Evolutionary conservation across 2,113 vertebrate species (phyloP).

Genomic region (Spea multiplicata): DNA sequence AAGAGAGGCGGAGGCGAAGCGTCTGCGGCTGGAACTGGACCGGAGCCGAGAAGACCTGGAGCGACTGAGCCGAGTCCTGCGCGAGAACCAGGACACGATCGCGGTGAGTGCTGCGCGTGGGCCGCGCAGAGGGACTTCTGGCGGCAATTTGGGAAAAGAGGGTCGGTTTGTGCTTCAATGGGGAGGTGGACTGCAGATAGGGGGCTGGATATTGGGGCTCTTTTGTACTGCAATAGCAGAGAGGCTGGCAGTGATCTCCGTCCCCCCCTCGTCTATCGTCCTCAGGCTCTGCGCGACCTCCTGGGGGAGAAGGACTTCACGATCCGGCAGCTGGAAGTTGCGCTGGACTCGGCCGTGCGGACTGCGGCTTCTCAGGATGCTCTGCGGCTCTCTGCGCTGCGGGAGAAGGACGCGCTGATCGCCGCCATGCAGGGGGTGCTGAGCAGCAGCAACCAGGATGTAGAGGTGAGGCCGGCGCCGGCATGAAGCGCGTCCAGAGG

Average conservation of each 20-base stretch:
- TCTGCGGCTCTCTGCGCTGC: slow-evolving; percentile 54
- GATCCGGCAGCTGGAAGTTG: slow-evolving; percentile 58
- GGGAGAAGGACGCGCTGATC: slow-evolving; percentile 65
- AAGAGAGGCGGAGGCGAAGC: slow-evolving; percentile 45
- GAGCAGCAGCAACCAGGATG: slow-evolving; percentile 55
- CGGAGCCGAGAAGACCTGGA: slow-evolving; percentile 67
- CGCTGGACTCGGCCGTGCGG: slow-evolving; percentile 28
- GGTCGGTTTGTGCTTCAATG: no score
- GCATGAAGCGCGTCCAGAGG: no score
- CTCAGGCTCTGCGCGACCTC: slow-evolving; percentile 63
- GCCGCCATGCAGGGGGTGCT: slow-evolving; percentile 60
- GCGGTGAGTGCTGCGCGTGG: slow-evolving; percentile 54
- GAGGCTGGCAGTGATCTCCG: background rate
- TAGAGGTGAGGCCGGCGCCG: slow-evolving; percentile 55
- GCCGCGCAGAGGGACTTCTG: no score
- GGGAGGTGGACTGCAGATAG: no score
- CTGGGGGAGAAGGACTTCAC: slow-evolving; percentile 60
- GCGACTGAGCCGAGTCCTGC: slow-evolving; percentile 65
- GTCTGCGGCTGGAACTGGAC: slow-evolving; percentile 58
- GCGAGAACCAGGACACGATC: slow-evolving; percentile 70
- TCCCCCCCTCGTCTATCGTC: background rate
- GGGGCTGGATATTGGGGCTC: background rate
- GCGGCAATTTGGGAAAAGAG: no score
- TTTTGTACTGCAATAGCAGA: background rate
- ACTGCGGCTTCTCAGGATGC: slow-evolving; percentile 49